A percentile compares a stretch with the other conserved stretches of the same genome.
These are phyloP conservation scores for Hippocampus comes DNA, from an alignment of 2,113 vertebrate species.

Conservation along the genomic window DNA sequence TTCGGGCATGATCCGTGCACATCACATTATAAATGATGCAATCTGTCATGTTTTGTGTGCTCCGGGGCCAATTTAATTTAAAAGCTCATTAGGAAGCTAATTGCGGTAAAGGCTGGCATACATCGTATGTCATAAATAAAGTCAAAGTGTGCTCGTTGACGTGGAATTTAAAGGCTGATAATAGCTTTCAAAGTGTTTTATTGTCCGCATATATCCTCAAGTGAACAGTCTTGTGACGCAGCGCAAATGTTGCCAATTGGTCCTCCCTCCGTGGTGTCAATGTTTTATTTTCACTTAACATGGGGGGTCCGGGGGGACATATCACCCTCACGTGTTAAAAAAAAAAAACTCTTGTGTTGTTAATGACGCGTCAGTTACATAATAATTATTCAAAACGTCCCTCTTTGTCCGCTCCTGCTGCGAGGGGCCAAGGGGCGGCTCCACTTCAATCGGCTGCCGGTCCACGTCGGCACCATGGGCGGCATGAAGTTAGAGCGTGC, in stretches of 20 bases:
- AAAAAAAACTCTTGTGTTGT: constrained; percentile 68
- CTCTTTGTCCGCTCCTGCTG: constrained; percentile 60
- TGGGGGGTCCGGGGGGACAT: neutral
- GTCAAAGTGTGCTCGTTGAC: constrained; percentile 42
- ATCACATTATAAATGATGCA: neutral
- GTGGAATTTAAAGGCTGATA: constrained; percentile 26
- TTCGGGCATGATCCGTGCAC: neutral
- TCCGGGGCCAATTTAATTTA: constrained; percentile 20
- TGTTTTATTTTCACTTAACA: constrained; percentile 46
- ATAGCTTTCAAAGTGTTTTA: constrained; percentile 48
- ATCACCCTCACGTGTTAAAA: constrained; percentile 39
- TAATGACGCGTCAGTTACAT: constrained; percentile 74
- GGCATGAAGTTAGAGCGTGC: constrained; percentile 48
- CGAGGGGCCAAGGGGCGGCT: constrained; percentile 61
- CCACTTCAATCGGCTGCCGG: constrained; percentile 70
- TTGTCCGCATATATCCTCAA: constrained; percentile 33
- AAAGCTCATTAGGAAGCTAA: neutral
- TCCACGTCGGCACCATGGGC: constrained; percentile 57
- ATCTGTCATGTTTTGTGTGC: constrained; percentile 1
- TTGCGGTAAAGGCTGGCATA: neutral
- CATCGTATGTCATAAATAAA: constrained; percentile 51
- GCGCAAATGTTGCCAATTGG: constrained; percentile 40
- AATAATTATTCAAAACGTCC: constrained; percentile 69
- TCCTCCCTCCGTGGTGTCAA: constrained; percentile 38
- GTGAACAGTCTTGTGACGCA: constrained; percentile 33